Evolutionary conservation across 2,888 invertebrate species (phyloP), one percentile per base, ranked within the genome.

Genomic region (Heteromurus nitidus): DNA sequence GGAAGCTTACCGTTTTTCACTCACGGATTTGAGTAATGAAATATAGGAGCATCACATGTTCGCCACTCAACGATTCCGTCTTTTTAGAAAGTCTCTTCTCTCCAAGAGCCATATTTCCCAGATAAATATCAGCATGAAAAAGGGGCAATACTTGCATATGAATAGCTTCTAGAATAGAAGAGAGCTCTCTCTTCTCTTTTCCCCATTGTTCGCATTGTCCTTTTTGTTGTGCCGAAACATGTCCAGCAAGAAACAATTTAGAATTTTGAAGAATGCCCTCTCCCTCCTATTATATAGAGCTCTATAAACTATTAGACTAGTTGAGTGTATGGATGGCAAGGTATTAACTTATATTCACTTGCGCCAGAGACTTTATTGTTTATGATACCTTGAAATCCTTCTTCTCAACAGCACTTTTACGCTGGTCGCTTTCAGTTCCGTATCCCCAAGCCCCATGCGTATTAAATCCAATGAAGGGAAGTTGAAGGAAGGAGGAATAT

Each of bases 111-210:
- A 22, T 76, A 28, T 31, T 67, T 50, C 60, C 42, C 55, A 26
- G 75, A 76, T 76, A 76, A 76, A 76, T 68, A 76, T 76, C 75
- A 67, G 16, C 75, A 76, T 36, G 65, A 50, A 65, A 53, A 42
- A 58, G 42, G 75, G 58, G 68, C 75, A 76, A 67, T 60, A 28
- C 47, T 68, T 76, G 53, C 68, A 68, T 65, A 28, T 76, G 68
- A 76, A 76, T 74, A 55, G 18, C n/a, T n/a, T n/a, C n/a, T n/a
- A n/a, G n/a, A n/a, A n/a, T n/a, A n/a, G n/a, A n/a, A n/a, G n/a
- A n/a, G n/a, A n/a, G n/a, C n/a, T n/a, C n/a, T n/a, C n/a, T n/a
- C n/a, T n/a, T 31, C 55, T 30, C 30, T 65, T 50, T 72, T 31
- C 44, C 22, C 30, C n/a, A 65, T 67, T 75, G 68, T 73, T 62